Evolutionary conservation across 2,797 vertebrate species (phyloP), one percentile per base, ranked within the genome.

Genomic region (Hybognathus amarus): DNA sequence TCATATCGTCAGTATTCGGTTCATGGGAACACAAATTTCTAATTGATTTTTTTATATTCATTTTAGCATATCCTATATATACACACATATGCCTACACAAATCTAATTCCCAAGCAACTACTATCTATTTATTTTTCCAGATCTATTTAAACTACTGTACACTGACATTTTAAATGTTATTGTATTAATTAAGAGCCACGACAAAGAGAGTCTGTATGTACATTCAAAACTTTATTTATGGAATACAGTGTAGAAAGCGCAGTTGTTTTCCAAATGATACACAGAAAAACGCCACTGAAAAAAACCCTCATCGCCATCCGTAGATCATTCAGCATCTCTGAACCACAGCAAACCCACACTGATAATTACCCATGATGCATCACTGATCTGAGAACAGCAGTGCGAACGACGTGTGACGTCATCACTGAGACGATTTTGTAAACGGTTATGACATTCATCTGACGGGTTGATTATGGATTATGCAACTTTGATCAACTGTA

Each of bases 171-270:
- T 11, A 11, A 42, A 42, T 42, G 10, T 42, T 2, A 42, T 42
- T 3, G 40, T 59, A 59, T 36, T 6, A 79, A 10, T 45, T 45
- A 77, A n/a, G 18, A 75, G 22, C 54, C 63, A 63, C 15, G 1
- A 36, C 30, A 15, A 50, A 56, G 17, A 2, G 18, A 30, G 12
- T 75, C 68, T 88, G 85, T 94, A 93, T 93, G 94, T 94, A 96
- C 97, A 97, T 96, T 96, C 95, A 94, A 96, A 96, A 96, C 97
- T 99, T 99, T 98, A 98, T 97, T 97, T 97, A 97, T 96, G 97
- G 96, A 98, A 97, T 96, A 97, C 96, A 96, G 97, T 97, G 95
- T 99, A 98, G 96, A 98, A 99, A 99, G 97, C 96, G 77, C 90
- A 96, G 95, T 54, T 66, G 69, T 91, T 96, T 96, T 94, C 95